Percentiles rank a stretch among this genome's conserved stretches.
Evolutionary conservation across 1,140 invertebrate species (phyloP).

Genomic region (Pseudomyrmex cubaensis): DNA sequence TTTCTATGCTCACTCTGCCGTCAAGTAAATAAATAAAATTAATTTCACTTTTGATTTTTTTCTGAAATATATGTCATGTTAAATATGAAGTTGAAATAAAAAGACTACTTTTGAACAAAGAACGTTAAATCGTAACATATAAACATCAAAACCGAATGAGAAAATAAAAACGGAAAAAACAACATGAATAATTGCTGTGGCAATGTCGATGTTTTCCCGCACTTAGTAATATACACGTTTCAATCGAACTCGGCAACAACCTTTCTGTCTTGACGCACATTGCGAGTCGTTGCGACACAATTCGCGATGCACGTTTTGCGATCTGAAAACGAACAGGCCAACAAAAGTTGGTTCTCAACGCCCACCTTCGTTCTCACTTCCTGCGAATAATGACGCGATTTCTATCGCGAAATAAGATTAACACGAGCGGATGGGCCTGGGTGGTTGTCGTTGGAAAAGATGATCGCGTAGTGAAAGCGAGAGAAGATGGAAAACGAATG

Average conservation of each 20-base stretch:
- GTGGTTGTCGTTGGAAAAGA: conserved; percentile 37
- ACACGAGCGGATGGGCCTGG: conserved; percentile 44
- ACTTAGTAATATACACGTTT: not conserved
- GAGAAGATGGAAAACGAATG: conserved; percentile 65
- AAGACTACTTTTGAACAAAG: not conserved
- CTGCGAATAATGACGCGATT: conserved; percentile 76
- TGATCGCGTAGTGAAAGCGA: conserved; percentile 68
- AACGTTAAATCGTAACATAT: not conserved
- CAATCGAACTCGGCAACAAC: conserved; percentile 11
- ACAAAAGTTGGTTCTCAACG: conserved; percentile 50
- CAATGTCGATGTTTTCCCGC: not conserved
- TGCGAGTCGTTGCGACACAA: conserved; percentile 42
- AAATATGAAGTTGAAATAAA: not conserved
- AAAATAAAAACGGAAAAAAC: conserved; percentile 10
- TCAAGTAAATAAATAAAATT: conserved; percentile 27
- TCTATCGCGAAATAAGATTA: conserved; percentile 66
- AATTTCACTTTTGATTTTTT: conserved; percentile 40
- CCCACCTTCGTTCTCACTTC: conserved; percentile 76
- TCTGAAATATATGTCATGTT: conserved; percentile 2
- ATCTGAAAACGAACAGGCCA: conserved; percentile 45
- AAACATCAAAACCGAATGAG: not conserved
- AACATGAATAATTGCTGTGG: not conserved
- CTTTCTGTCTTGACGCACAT: conserved; percentile 28
- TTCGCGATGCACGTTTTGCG: conserved; percentile 38
- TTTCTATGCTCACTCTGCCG: not conserved